Conservation (phyloP, 2,797 vertebrate genomes). For the Octomys mimax region DNA sequence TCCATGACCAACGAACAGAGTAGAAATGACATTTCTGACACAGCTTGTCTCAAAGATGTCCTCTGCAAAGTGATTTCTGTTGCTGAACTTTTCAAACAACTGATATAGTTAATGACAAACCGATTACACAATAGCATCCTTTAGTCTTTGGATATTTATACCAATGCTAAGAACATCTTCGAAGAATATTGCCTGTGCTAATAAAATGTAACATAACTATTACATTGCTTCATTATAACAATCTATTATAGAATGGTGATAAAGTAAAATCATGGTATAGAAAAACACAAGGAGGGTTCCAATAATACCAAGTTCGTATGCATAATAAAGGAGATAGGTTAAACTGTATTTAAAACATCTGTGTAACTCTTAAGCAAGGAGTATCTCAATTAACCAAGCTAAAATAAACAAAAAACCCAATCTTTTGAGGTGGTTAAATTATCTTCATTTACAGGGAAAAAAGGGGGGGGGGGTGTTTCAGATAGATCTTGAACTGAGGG, state of each 20-base stretch:
- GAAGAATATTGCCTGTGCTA: conserved; percentile 22
- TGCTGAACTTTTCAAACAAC: conserved; percentile 22
- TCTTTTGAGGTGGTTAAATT: conserved; percentile 1
- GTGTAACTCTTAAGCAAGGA: background rate
- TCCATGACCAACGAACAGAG: background rate
- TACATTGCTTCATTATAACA: background rate
- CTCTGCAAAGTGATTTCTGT: background rate
- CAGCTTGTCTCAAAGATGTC: conserved; percentile 22
- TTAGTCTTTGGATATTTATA: background rate
- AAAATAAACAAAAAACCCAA: background rate
- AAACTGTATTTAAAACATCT: conserved; percentile 13
- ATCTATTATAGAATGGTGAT: background rate
- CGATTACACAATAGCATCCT: conserved; percentile 9
- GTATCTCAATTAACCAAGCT: conserved; percentile 38
- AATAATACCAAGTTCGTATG: background rate
- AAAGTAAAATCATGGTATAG: background rate
- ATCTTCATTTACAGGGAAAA: background rate
- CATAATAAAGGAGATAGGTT: conserved; percentile 20
- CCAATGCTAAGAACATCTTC: background rate
- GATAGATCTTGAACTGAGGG: background rate
- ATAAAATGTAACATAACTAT: background rate
- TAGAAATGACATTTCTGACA: conserved; percentile 10
- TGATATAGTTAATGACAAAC: conserved; percentile 12
- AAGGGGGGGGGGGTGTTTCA: background rate
- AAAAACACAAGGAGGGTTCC: background rate